Evolutionary conservation across 2,888 invertebrate genomes (phyloP).

Genomic region (Athetis lepigone): DNA sequence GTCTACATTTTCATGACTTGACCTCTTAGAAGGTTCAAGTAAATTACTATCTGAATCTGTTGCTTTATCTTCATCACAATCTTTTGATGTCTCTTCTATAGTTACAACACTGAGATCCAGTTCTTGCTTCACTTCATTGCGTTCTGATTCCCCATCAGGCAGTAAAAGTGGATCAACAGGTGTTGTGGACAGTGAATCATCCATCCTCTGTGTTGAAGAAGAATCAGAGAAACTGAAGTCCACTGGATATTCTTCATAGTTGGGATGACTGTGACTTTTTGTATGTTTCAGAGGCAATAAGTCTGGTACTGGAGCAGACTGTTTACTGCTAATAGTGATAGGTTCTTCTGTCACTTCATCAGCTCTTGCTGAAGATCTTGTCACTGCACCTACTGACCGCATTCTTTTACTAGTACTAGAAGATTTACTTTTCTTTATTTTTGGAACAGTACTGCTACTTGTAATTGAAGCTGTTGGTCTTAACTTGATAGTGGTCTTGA

Average conservation of each 20-base stretch:
- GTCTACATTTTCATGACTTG: slow-evolving; percentile 80
- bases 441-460: slow-evolving; percentile 88
- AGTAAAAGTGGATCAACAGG: slow-evolving; percentile 86
- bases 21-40: slow-evolving; percentile 80
- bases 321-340: slow-evolving; percentile 72
- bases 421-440: slow-evolving; percentile 88
- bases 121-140: slow-evolving; percentile 81
- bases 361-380: slow-evolving; percentile 90
- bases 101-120: slow-evolving; percentile 82
- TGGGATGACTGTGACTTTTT: slow-evolving; percentile 76
- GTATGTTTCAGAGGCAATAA: slow-evolving; percentile 84
- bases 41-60: slow-evolving; percentile 74
- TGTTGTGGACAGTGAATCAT: slow-evolving; percentile 83
- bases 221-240: slow-evolving; percentile 87
- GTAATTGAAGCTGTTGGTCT: slow-evolving; percentile 90
- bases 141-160: slow-evolving; percentile 81
- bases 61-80: slow-evolving; percentile 78
- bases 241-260: slow-evolving; percentile 85
- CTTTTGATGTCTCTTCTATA: slow-evolving; percentile 83
- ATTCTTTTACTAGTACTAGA: slow-evolving; percentile 86
- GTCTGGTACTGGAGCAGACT: slow-evolving; percentile 84
- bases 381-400: slow-evolving; percentile 93
- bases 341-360: slow-evolving; percentile 81
- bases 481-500: slow-evolving; percentile 93
- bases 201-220: slow-evolving; percentile 80